Percentiles rank a stretch among this genome's conserved stretches.
These are phyloP conservation scores for Cephus nigrinus DNA, from an alignment of 2,888 invertebrate species.

Conservation along the genomic window DNA sequence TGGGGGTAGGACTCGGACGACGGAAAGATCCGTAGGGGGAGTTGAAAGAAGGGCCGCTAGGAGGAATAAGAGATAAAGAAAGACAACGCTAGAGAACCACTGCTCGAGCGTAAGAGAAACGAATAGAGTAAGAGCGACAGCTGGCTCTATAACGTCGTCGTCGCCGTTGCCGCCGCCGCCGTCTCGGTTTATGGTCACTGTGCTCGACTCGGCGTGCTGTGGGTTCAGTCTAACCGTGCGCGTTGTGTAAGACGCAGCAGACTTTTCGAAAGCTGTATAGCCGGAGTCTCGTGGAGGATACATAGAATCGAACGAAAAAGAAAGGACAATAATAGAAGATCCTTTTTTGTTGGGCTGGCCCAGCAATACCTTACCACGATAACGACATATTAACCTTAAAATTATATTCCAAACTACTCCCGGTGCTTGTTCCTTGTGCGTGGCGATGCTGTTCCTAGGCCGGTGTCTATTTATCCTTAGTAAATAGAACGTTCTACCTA, in stretches of 20 bases:
- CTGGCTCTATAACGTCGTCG: constrained; percentile 1
- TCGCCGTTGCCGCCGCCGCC: constrained; percentile 23
- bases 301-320: neutral
- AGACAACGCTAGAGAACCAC: constrained; percentile 9
- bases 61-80: constrained; percentile 14
- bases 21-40: constrained; percentile 5
- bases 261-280: neutral
- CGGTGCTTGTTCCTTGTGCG: neutral
- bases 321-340: neutral
- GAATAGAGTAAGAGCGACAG: constrained; percentile 28
- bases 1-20: neutral
- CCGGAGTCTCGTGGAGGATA: neutral
- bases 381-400: neutral
- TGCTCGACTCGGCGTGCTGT: constrained; percentile 23
- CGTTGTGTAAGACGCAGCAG: constrained; percentile 31
- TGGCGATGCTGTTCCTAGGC: neutral
- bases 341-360: neutral
- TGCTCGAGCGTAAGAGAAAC: constrained; percentile 24
- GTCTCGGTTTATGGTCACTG: constrained; percentile 42
- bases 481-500: neutral
- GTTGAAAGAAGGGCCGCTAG: constrained; percentile 6
- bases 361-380: neutral
- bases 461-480: neutral
- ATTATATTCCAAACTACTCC: neutral
- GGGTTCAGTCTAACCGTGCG: constrained; percentile 48